Percentiles rank a stretch among this genome's conserved stretches.
These are phyloP conservation scores for Petromus typicus DNA, from an alignment of 2,113 vertebrate genomes.

Conservation along the genomic window DNA sequence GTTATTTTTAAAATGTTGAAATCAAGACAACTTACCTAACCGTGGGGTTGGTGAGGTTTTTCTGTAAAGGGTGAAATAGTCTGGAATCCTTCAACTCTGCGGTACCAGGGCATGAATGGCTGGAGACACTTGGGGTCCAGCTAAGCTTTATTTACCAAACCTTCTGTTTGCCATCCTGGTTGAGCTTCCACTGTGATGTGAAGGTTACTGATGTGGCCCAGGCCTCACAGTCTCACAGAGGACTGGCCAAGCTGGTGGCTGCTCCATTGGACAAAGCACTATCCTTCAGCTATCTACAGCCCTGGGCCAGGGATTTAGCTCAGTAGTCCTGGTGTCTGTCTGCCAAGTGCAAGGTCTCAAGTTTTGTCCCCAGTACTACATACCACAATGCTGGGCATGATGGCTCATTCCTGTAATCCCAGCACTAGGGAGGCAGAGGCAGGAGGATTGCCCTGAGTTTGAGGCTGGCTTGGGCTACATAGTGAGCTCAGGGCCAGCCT, in stretches of 20 bases:
- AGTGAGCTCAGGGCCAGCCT: no score
- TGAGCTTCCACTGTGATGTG: neutral
- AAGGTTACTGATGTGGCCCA: neutral
- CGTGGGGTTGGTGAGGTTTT: neutral
- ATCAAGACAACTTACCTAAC: neutral
- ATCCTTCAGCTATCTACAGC: neutral
- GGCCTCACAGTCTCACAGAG: neutral
- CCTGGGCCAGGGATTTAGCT: no score
- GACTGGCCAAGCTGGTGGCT: neutral
- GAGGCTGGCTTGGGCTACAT: no score
- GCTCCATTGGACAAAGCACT: accelerated
- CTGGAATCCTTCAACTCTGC: neutral
- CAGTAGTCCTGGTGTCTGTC: no score
- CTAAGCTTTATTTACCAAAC: neutral
- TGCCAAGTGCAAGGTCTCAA: no score
- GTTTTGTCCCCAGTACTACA: no score
- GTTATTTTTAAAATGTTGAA: neutral
- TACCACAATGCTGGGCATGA: no score
- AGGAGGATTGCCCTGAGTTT: no score
- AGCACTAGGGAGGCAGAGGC: no score
- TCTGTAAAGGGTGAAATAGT: neutral
- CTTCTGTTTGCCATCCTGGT: neutral
- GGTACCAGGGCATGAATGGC: accelerated
- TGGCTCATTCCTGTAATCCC: no score
- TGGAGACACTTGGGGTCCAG: no score